phyloP scores from a whole-genome alignment of 2,888 invertebrate genomes.

The Lapara coniferarum region DNA sequence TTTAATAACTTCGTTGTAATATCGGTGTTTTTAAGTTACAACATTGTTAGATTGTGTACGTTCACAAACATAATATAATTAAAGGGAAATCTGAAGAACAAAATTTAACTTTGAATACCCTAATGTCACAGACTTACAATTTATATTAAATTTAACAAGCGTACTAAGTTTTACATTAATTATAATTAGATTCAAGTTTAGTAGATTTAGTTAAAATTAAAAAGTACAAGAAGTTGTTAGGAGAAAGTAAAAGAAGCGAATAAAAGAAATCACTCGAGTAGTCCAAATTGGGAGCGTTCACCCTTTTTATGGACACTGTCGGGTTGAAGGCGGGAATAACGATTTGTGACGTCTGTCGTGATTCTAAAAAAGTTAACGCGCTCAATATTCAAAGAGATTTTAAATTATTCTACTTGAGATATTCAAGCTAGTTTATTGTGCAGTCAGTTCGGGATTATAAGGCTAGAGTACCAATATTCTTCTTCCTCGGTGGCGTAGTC shows the following conservation, averaged over 20 bases:
- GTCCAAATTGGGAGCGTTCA: constrained; percentile 45
- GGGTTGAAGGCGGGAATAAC: constrained; percentile 33
- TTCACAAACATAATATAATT: constrained; percentile 11
- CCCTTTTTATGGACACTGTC: constrained; percentile 45
- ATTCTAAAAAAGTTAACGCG: constrained; percentile 2
- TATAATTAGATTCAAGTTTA: constrained; percentile 28
- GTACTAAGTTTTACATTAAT: constrained; percentile 10
- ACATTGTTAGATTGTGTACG: background rate
- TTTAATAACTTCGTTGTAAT: too few species aligned
- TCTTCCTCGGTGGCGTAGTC: too few species aligned
- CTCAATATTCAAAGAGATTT: background rate
- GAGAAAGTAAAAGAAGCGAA: constrained; percentile 35
- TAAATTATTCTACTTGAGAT: background rate
- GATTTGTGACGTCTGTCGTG: constrained; percentile 40
- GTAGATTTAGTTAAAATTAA: constrained; percentile 26
- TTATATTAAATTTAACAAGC: constrained; percentile 26
- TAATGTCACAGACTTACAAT: constrained; percentile 18
- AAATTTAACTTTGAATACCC: constrained; percentile 21
- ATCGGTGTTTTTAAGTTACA: too few species aligned
- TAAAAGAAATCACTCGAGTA: constrained; percentile 45
- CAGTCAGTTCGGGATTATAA: too few species aligned
- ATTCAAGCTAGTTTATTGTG: too few species aligned
- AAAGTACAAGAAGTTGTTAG: constrained; percentile 18
- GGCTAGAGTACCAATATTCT: too few species aligned
- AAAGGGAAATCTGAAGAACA: constrained; percentile 12